Base-by-base conservation (phyloP, 2,888 invertebrate species). In the Hemithea aestivaria region DNA sequence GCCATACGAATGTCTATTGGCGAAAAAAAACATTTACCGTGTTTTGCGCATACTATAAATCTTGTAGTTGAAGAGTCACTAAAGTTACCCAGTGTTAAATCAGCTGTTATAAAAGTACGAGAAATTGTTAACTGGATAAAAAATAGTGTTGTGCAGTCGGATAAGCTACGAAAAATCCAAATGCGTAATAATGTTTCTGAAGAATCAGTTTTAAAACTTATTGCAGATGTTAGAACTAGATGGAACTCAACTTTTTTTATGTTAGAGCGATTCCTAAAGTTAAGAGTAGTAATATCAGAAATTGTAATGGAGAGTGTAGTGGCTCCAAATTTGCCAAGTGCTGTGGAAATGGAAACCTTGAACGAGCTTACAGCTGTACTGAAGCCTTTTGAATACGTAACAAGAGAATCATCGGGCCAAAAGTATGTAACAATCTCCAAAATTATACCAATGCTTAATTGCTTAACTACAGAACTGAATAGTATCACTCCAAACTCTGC, bases 371-470 rank as follows among this genome's bases (percentile, higher is more conserved):
- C 40, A 51, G 27, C 45, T n/a, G n/a, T n/a, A 38, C 24, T 35
- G 38, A 57, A 51, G 39, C 43, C 47, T 40, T 58, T 43, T 43
- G 42, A 53, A 48, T 51, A 46, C 20, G n/a, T n/a, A n/a, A 58
- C 59, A 45, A 57, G 50, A 49, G 51, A 60, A 56, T 34, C 52
- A 53, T 56, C 55, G 7, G 52, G 48, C 38, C 48, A 56, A 35
- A 48, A 54, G 27, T 57, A 56, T 48, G 38, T 54, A 41, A 54
- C 53, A 45, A 44, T 58, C 23, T 54, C 51, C 43, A 54, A 56
- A 58, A 50, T 60, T 46, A 58, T 56, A 56, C 51, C 59, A 40
- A 56, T 64, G 57, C 45, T 58, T 48, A 61, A 44, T 49, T 56
- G 51, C 47, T 49, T 55, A 43, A 51, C 47, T 51, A 49, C 53